Conservation (phyloP, 2,797 vertebrate species). For the Brotula barbata region DNA sequence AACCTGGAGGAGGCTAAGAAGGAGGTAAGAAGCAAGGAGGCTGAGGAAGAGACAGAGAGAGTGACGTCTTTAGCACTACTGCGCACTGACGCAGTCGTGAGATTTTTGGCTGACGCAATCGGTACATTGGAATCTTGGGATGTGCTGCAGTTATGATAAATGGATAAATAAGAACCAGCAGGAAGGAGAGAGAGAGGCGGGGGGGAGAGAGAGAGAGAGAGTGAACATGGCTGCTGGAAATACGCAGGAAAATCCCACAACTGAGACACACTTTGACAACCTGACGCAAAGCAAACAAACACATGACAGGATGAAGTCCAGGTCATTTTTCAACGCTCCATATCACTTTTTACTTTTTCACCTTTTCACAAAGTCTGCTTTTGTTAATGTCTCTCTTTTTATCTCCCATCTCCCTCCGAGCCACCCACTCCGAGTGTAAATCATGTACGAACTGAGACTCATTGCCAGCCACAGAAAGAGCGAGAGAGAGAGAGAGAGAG, state of each 20-base stretch:
- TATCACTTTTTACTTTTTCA: too few relatives aligned
- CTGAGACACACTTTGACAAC: too few relatives aligned
- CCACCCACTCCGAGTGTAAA: too few relatives aligned
- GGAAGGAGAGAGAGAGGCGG: neutral
- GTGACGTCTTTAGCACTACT: neutral
- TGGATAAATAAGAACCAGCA: constrained; percentile 33
- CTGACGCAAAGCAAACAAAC: too few relatives aligned
- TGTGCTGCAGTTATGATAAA: constrained; percentile 37
- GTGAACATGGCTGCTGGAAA: constrained; percentile 39
- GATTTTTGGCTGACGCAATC: constrained; percentile 44
- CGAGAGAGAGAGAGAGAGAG: neutral
- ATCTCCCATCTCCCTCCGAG: too few relatives aligned
- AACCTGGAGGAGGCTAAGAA: neutral
- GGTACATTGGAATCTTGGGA: neutral
- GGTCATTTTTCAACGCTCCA: too few relatives aligned
- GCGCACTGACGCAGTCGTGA: constrained; percentile 17
- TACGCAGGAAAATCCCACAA: too few relatives aligned
- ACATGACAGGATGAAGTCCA: too few relatives aligned
- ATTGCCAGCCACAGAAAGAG: neutral
- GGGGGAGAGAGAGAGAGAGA: neutral
- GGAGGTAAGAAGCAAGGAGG: neutral
- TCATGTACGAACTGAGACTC: neutral
- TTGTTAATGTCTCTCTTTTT: too few relatives aligned
- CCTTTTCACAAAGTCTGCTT: too few relatives aligned
- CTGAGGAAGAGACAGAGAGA: neutral